A percentile compares a stretch with the other conserved stretches of the same genome.
Conservation (phyloP, 2,113 vertebrate species). For the Arizona elegans region DNA sequence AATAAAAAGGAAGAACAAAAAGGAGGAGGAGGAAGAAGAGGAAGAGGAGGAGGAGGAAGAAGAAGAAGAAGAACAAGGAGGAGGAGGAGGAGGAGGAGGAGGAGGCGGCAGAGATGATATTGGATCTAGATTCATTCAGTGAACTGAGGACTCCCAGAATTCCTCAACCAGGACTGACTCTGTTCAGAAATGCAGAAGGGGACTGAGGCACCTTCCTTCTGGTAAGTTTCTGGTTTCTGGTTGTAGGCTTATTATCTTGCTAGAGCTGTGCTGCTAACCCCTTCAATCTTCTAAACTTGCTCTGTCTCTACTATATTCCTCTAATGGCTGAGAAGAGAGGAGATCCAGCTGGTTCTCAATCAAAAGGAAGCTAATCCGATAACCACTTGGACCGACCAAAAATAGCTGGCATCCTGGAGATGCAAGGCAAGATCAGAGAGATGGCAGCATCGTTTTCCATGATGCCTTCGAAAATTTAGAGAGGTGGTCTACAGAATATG, state of each 20-base stretch:
- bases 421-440: not conserved
- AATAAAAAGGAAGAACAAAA: too few relatives aligned
- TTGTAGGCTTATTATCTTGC: not conserved
- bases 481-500: not conserved
- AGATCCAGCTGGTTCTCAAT: not conserved
- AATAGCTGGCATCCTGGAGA: not conserved
- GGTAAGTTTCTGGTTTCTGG: not conserved
- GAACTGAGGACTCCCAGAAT: not conserved
- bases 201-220: not conserved
- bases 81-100: too few relatives aligned
- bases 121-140: too few relatives aligned
- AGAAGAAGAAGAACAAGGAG: too few relatives aligned
- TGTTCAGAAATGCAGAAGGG: not conserved
- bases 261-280: not conserved
- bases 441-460: not conserved
- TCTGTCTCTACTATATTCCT: not conserved
- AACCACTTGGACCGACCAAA: not conserved
- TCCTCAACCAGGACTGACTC: not conserved
- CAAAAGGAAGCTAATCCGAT: not conserved
- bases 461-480: not conserved
- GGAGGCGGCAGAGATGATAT: too few relatives aligned
- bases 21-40: fast-evolving
- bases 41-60: too few relatives aligned
- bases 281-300: not conserved
- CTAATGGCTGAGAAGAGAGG: not conserved